Evolutionary conservation across 2,113 vertebrate species (phyloP), one percentile per base, ranked within the genome.

Genomic region (Cricetomys ansorgei): DNA sequence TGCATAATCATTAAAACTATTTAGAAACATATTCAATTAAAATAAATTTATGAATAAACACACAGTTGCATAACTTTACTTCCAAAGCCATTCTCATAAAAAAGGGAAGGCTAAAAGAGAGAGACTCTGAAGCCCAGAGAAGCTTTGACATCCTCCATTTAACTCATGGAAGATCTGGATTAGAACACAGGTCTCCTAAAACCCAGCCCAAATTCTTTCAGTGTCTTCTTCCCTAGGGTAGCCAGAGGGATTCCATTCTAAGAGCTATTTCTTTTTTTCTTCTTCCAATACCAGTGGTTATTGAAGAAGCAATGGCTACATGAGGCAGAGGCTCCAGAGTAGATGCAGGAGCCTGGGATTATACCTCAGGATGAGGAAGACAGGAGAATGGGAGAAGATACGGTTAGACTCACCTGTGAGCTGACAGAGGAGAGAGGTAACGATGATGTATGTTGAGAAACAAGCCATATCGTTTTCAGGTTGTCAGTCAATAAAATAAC

Each of bases 371-470:
- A 50, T 27, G 13, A 34, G 40, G 12, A 59, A 57, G 62, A 53
- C 64, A 84, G 31, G 43, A 81, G 34, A 86, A 21, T 10, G 53
- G 40, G 6, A 62, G 43, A 93, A 10, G 4, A 17, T 79, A 19
- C 55, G 37, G 59, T 23, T 62, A 50, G 25, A 96, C 97, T 98
- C 72, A 98, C 97, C 97, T 65, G 86, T 10, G 15, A 92, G 72
- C 48, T 77, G 95, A 50, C 59, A 86, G 83, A 97, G 64, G 13
- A 96, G 70, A 40, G n/a, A 76, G 45, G 89, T 23, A 57, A 95
- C 4, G 40, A 62, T 27, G 37, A 90, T 2, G n/a, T 0, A 3
- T 7, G 15, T 25, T 15, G 75, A 23, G 64, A 10, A 23, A 3
- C 7, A 40, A 67, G 75, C 37, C 97, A 98, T 98, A 21, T 34